A percentile compares a stretch with the other conserved stretches of the same genome.
These are phyloP conservation scores for Campylomormyrus numenius DNA, from an alignment of 2,113 vertebrate genomes.

Conservation along the genomic window DNA sequence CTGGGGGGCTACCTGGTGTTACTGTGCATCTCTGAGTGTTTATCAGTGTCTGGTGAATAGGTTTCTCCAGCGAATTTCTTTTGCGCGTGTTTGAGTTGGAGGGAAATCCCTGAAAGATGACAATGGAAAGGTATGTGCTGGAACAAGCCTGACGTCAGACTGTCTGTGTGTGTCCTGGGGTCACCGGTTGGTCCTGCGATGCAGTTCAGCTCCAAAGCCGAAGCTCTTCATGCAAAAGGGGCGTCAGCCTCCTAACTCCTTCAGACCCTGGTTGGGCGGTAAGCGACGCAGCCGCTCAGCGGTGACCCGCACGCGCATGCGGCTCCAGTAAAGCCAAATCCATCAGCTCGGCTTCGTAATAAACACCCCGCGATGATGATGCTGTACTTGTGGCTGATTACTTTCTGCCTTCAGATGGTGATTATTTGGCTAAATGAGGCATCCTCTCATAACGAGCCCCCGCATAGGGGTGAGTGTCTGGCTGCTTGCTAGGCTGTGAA, in stretches of 20 bases:
- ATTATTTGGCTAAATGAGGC: conserved; percentile 7
- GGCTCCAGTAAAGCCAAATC: background rate
- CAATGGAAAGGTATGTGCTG: background rate
- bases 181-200: background rate
- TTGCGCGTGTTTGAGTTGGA: background rate
- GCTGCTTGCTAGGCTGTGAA: background rate
- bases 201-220: background rate
- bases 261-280: background rate
- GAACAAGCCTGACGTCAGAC: background rate
- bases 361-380: background rate
- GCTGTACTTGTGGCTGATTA: background rate
- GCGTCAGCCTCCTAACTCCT: background rate
- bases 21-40: background rate
- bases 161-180: background rate
- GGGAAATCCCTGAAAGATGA: background rate
- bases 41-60: background rate
- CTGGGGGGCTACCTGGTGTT: background rate
- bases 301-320: background rate
- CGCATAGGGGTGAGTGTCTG: background rate
- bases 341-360: background rate
- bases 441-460: background rate
- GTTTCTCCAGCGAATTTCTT: background rate
- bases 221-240: background rate
- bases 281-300: background rate
- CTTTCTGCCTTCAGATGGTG: background rate